Conservation (phyloP, 35 echinoderm and acorn worm species). For the Amphiura filiformis region DNA sequence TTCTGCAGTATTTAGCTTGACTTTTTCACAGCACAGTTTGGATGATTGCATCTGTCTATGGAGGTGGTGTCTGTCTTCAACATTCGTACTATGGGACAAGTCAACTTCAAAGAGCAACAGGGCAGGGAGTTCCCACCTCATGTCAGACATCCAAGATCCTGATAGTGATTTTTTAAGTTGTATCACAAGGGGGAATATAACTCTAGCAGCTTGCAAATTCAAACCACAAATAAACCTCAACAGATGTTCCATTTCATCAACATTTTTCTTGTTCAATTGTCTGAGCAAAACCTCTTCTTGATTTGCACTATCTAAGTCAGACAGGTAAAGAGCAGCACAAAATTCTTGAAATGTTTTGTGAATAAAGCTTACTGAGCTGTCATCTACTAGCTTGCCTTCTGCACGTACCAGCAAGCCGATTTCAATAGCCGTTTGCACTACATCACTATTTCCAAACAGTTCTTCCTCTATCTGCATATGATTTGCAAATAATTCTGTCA, state of each 20-base stretch:
- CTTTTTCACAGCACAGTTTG: too few species aligned
- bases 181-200: neutral
- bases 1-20: too few species aligned
- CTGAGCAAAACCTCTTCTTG: neutral
- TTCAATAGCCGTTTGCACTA: neutral
- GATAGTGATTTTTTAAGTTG: too few species aligned
- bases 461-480: neutral
- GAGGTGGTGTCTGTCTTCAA: too few species aligned
- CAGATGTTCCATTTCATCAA: constrained; percentile 2
- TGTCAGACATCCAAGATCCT: too few species aligned
- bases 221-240: constrained; percentile 14
- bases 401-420: constrained; percentile 2
- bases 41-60: too few species aligned
- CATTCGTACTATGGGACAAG: too few species aligned
- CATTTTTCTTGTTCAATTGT: neutral
- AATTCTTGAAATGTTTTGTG: constrained; percentile 35
- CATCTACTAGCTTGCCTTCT: neutral
- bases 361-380: neutral
- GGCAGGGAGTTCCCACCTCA: too few species aligned
- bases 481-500: neutral
- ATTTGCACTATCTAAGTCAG: neutral
- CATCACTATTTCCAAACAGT: neutral
- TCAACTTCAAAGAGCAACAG: too few species aligned
- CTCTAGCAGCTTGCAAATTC: neutral
- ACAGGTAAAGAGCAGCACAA: constrained; percentile 15